Base-by-base conservation (phyloP, 1,140 invertebrate species). In the Fragariocoptes setiger region DNA sequence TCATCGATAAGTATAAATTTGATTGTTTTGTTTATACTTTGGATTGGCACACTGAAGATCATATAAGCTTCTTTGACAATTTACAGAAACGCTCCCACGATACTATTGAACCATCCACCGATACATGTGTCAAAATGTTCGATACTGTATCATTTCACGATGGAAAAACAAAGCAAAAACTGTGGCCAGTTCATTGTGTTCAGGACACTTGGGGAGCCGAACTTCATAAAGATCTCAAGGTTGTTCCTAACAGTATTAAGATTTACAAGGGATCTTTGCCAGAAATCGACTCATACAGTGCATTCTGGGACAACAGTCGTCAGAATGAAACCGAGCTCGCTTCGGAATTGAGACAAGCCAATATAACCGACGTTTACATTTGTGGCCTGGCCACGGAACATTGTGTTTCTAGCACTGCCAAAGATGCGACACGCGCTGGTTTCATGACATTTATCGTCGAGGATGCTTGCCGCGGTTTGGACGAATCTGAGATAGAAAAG, bases 231-330 rank as follows among this genome's bases (percentile, higher is more conserved):
- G 75, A 90, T 52, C 58, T 95, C 0, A 82, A 80, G 60, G 74
- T 78, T 53, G 48, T 41, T 25, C 13, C 4, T 13, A 37, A 44
- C 18, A 42, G 42, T 8, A 42, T 52, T 5, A 35, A 44, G 20
- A 40, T 49, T 1, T 44, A 48, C 31, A 52, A 55, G 44, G 48
- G 88, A 15, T 82, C 76, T 2, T 77, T 88, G 56, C 71, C 83
- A 0, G 76, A 86, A 46, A 75, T 92, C 8, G 88, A 95, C 54
- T 86, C 80, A 1, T 95, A 95, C 58, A 92, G 83, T 0, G 88
- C 86, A 14, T 95, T 97, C 62, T 88, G 76, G 74, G 86, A 95
- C 58, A 94, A 94, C 60, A 75, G 78, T 53, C 80, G 79, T 56
- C 55, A 80, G 20, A 74, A 72, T 1, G 69, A 83, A 50, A 94